phyloP scores from a whole-genome alignment of 64 coral and sea anemone genomes.

The Montipora cactus region DNA sequence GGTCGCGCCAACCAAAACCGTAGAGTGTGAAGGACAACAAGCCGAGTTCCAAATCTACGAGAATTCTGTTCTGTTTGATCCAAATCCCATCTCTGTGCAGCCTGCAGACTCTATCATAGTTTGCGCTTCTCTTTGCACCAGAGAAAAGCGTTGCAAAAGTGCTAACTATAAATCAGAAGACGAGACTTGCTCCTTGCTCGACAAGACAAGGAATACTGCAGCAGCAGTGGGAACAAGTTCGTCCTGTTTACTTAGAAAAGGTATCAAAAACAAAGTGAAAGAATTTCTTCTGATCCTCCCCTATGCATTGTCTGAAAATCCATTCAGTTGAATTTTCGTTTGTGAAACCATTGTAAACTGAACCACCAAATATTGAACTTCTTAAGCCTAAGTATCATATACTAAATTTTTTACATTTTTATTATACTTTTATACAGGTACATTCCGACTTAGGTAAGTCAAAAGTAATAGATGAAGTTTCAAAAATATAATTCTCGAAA shows the following conservation, averaged over 20 bases:
- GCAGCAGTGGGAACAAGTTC: not conserved
- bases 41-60: not conserved
- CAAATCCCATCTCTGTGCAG: not conserved
- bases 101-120: not conserved
- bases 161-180: not conserved
- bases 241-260: not conserved
- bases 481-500: not conserved
- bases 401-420: not conserved
- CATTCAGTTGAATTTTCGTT: not conserved
- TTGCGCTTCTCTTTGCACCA: not conserved
- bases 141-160: slow-evolving; percentile 7
- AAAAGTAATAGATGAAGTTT: not conserved
- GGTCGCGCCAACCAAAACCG: not conserved
- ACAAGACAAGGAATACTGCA: not conserved
- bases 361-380: not conserved
- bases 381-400: not conserved
- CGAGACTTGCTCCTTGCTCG: not conserved
- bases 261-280: not conserved
- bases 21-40: not conserved
- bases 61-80: not conserved
- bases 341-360: not conserved
- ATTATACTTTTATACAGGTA: not conserved
- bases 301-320: not conserved
- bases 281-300: not conserved
- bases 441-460: not conserved